Conservation (phyloP, 2,113 vertebrate genomes). For the Oryzias celebensis region DNA sequence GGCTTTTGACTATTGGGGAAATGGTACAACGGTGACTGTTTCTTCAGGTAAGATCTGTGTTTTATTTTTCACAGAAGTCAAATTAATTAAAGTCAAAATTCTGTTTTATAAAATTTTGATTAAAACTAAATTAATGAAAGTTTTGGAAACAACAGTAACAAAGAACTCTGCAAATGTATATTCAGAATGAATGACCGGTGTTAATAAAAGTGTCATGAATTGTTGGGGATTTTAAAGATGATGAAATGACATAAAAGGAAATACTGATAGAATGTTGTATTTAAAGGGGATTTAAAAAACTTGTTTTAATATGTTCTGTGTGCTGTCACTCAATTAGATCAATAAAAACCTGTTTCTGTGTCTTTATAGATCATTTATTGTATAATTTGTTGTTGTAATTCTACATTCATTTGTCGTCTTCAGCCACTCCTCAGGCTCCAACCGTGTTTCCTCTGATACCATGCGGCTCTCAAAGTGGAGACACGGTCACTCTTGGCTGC, state of each 20-base stretch:
- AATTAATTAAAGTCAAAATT: neutral
- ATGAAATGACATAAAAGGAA: no score
- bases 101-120: no score
- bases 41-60: slow-evolving; percentile 5
- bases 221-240: no score
- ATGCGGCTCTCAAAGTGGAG: slow-evolving; percentile 35
- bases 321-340: neutral
- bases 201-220: no score
- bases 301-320: neutral
- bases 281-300: no score
- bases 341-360: neutral
- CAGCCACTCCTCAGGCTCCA: slow-evolving; percentile 10
- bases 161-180: no score
- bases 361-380: neutral
- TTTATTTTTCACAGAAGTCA: no score
- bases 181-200: no score
- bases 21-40: slow-evolving; percentile 33
- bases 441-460: slow-evolving; percentile 69
- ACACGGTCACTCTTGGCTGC: slow-evolving; percentile 69
- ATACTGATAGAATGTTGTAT: no score
- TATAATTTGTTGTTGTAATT: neutral
- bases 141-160: no score
- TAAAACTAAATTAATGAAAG: no score
- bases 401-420: neutral
- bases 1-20: no score